Evolutionary conservation across 1,140 invertebrate genomes (phyloP).

Genomic region (Solen grandis): DNA sequence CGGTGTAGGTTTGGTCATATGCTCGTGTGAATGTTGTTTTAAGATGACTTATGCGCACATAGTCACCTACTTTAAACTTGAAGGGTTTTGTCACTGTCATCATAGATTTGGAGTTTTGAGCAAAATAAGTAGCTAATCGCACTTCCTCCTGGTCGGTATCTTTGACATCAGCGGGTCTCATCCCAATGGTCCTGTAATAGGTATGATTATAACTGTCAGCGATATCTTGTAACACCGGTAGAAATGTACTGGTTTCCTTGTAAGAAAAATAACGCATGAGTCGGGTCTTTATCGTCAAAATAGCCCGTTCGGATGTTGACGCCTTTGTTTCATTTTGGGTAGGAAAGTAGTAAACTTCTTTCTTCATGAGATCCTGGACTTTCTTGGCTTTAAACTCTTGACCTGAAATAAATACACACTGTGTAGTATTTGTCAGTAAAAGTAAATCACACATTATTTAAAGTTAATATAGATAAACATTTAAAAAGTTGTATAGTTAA

Average conservation of each 20-base stretch:
- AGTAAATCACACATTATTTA: too few relatives aligned
- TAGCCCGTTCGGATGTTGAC: conserved; percentile 20
- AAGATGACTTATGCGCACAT: conserved; percentile 43
- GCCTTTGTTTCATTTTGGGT: conserved; percentile 17
- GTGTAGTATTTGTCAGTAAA: too few relatives aligned
- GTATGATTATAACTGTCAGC: conserved; percentile 33
- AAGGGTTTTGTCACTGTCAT: too few relatives aligned
- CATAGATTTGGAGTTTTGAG: conserved; percentile 6
- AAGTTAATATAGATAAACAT: too few relatives aligned
- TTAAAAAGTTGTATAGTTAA: too few relatives aligned
- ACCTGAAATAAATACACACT: too few relatives aligned
- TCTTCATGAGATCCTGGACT: background rate
- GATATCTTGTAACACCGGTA: conserved; percentile 31
- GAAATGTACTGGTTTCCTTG: background rate
- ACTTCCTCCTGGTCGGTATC: conserved; percentile 10
- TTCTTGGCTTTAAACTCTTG: background rate
- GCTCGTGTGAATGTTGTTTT: conserved; percentile 82
- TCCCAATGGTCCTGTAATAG: conserved; percentile 27
- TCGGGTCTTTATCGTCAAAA: conserved; percentile 14
- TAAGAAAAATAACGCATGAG: conserved; percentile 16
- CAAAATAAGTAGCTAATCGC: conserved; percentile 16
- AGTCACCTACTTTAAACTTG: conserved; percentile 55
- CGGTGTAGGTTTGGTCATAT: conserved; percentile 54
- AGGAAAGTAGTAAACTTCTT: background rate
- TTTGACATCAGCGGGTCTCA: conserved; percentile 15